Percentiles rank a stretch among this genome's conserved stretches.
phyloP scores from a whole-genome alignment of 2,113 vertebrate genomes.

The Nipponia nippon region DNA sequence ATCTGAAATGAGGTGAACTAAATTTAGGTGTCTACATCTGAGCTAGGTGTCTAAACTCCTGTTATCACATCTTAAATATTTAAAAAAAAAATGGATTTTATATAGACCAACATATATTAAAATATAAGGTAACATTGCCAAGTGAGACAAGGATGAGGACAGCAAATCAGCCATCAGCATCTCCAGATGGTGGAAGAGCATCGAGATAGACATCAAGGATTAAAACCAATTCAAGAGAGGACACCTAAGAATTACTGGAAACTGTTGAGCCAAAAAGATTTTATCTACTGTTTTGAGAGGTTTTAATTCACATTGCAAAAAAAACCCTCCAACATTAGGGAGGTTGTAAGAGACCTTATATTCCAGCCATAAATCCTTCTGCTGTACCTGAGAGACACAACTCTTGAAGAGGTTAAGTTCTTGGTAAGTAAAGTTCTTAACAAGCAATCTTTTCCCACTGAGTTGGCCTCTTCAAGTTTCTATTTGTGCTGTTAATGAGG shows the following conservation, averaged over 20 bases:
- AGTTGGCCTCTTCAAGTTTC: constrained; percentile 56
- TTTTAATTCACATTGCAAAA: not conserved
- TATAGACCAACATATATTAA: not conserved
- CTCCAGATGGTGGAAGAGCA: not conserved
- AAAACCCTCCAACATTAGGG: not conserved
- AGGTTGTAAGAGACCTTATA: not conserved
- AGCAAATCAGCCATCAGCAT: not conserved
- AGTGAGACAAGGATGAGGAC: not conserved
- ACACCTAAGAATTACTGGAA: not conserved
- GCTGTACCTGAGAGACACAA: not conserved
- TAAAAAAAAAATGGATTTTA: not conserved
- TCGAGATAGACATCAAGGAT: not conserved
- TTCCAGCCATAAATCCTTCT: constrained; percentile 4
- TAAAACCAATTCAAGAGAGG: not conserved
- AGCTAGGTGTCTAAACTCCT: not conserved
- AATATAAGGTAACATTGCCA: not conserved
- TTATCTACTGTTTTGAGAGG: not conserved
- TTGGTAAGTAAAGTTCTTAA: constrained; percentile 58
- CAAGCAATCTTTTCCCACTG: constrained; percentile 57
- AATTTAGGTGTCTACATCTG: not conserved
- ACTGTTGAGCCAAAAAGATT: not conserved
- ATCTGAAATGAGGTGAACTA: not conserved
- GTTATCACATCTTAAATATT: not conserved
- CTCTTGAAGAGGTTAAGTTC: constrained; percentile 49
- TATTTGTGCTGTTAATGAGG: constrained; percentile 58